Evolutionary conservation across 2,888 invertebrate species (phyloP), one percentile per base, ranked within the genome.

Genomic region (Elegia similella): DNA sequence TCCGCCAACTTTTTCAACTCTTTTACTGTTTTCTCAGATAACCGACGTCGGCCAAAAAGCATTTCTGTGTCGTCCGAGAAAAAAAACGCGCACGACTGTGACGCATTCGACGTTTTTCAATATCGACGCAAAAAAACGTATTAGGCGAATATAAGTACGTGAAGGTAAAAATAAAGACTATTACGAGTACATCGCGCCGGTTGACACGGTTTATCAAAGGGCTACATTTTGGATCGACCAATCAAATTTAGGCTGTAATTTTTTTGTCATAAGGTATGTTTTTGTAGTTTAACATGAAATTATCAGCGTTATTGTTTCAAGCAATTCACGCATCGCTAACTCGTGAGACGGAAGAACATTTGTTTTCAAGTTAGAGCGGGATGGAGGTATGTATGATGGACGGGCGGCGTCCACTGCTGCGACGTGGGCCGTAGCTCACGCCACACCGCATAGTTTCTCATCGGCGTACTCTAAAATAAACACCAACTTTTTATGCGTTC

Each of bases 1-100:
- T 72, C 72, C 65, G 80, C 79, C 66, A 72, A 75, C 72, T 70
- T 74, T 81, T 82, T 85, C 82, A 69, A 75, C 72, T 70, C 74
- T 81, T 82, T 85, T 82, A 70, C 71, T 69, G 76, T 75, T 77
- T 76, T 75, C 71, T 73, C 70, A 69, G 90, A 88, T 90, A 90
- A 88, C 82, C 76, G 76, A 65, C 79, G 82, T 78, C 82, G 76
- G 78, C 80, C 87, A 88, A 89, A 90, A 84, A 91, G 91, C 91
- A 84, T 91, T 90, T 89, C 88, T 83, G 88, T 91, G 91, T 91
- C 82, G 73, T 73, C 66, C 62, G 64, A 75, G 76, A 78, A 76
- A 73, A n/a, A 78, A 70, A 71, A 70, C 63, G 66, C 64, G 75
- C 62, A 62, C 64, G 72, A 73, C 79, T 78, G 81, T 83, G 82